Base-by-base conservation (phyloP, 2,113 vertebrate genomes). In the Glaucidium brasilianum region DNA sequence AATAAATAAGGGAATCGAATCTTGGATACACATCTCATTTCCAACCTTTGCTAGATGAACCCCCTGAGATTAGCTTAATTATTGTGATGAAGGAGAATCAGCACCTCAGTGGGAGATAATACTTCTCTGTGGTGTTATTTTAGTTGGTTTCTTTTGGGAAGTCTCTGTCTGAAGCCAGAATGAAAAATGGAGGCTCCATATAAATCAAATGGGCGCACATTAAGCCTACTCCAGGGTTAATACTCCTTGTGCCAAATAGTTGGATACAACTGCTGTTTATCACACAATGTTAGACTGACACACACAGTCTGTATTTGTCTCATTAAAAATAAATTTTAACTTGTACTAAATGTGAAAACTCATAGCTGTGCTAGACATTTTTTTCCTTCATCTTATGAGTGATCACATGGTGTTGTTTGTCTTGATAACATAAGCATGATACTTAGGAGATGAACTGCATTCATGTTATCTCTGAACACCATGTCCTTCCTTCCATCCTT, bases 11-110 rank as follows among this genome's bases (percentile, higher is more conserved):
- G 53, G 74, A 94, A 76, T 92, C 3, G 1, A 92, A 93, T 85
- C 81, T 49, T 90, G 78, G 58, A 91, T 96, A 85, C 49, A 12
- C 47, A 91, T 85, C 73, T 95, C 50, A 90, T 94, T 92, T 95
- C 60, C 73, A 96, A 7, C 56, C 60, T 91, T 81, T n/a, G 2
- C 20, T 76, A 88, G 78, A 88, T 73, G 78, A 93, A 93, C 35
- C 53, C 58, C 82, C 58, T 62, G 90, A 94, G 92, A 91, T 94
- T 86, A 88, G 35, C 55, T 91, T 94, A 83, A 94, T 95, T 94
- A 90, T 41, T 80, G 41, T 91, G 80, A 73, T 80, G 85, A 80
- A 83, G 71, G 63, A 92, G 59, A 92, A 86, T 81, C 50, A 69
- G 45, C 68, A 88, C 83, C 67, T 77, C 63, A n/a, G 35, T 23